Base-by-base conservation (phyloP, 2,113 vertebrate species). In the Brachirus orientalis region DNA sequence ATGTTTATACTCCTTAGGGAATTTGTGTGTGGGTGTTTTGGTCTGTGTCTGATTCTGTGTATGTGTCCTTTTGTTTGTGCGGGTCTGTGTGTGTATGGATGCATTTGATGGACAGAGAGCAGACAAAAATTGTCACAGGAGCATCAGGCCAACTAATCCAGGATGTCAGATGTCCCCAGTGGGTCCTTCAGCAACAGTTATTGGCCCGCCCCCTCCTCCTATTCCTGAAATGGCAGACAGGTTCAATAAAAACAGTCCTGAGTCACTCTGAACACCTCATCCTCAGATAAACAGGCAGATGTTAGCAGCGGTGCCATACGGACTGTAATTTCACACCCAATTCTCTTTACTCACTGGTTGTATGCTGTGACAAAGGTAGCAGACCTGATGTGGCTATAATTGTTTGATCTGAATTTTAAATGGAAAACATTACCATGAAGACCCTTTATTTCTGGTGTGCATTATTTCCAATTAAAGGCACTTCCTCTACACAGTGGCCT, bases 151-250 rank as follows among this genome's bases (percentile, higher is more conserved):
- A 75, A 60, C 74, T 89, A 91, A 91, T 84, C 68, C 77, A 38
- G 60, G 41, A 40, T 90, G 88, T 85, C 88, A 88, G 78, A 76
- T 81, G 71, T 84, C 86, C 76, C 82, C 63, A 0, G 35, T 56
- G 77, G 83, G 55, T 70, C 66, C 47, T 12, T 19, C 44, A 66
- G 67, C 74, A 85, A 71, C 80, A 72, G 71, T 73, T 82, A 76
- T 69, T 80, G 71, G 64, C 54, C 38, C 62, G 0, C 33, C 57
- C 36, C 36, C 8, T 11, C 46, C 45, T 67, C 36, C 51, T 14
- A 7, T 57, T 67, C 48, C 48, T 56, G 58, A 81, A 75, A 82
- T 79, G 77, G 77, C 83, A 82, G 65, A 52, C 61, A 37, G 58
- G 75, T 76, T 63, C 63, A 62, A 61, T 83, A 79, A 80, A 75